Conservation (phyloP, 2,113 vertebrate species). For the Tyto alba region DNA sequence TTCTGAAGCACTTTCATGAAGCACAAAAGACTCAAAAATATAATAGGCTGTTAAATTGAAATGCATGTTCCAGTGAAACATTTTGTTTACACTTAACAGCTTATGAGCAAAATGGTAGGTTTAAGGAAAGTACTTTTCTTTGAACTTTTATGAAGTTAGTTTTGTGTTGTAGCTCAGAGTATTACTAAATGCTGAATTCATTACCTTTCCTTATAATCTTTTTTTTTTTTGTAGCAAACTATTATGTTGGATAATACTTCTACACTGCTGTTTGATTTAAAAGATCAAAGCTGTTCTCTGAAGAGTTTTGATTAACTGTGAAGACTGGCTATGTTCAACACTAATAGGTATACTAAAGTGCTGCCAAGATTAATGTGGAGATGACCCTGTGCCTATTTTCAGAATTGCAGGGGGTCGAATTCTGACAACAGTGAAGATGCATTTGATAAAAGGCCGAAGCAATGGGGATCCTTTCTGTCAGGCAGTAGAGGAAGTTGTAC, state of each 20-base stretch:
- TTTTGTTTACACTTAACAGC: background rate
- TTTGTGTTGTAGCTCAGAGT: slow-evolving; percentile 23
- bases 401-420: slow-evolving; percentile 82
- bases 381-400: slow-evolving; percentile 67
- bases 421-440: slow-evolving; percentile 81
- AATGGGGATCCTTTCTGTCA: slow-evolving; percentile 73
- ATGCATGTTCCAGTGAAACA: background rate
- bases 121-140: background rate
- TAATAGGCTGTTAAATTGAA: background rate
- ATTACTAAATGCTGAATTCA: slow-evolving; percentile 31
- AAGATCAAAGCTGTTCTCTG: slow-evolving; percentile 68
- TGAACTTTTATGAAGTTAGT: background rate
- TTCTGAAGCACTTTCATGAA: background rate
- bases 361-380: slow-evolving; percentile 60
- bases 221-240: background rate
- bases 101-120: background rate
- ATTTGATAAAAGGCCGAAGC: slow-evolving; percentile 84
- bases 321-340: slow-evolving; percentile 46
- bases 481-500: slow-evolving; percentile 77
- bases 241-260: slow-evolving; percentile 16
- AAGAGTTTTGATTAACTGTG: slow-evolving; percentile 65
- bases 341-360: slow-evolving; percentile 47
- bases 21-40: background rate
- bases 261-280: slow-evolving; percentile 55
- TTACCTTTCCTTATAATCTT: slow-evolving; percentile 38